phyloP scores from a whole-genome alignment of 2,113 vertebrate genomes.

The Girardinichthys multiradiatus region DNA sequence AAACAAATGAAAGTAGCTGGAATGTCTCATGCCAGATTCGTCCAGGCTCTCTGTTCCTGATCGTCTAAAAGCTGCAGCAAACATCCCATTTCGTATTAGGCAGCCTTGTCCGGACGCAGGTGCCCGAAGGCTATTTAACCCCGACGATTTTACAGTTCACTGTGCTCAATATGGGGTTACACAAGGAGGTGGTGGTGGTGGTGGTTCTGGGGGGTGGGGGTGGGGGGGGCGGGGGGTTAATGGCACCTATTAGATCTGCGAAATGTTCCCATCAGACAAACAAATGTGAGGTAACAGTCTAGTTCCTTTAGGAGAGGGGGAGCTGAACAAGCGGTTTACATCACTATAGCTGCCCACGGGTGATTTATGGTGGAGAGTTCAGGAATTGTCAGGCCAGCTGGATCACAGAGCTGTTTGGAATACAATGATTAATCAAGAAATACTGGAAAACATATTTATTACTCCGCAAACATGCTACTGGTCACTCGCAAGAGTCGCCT shows the following conservation, averaged over 20 bases:
- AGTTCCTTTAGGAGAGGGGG: slow-evolving; percentile 35
- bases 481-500: not conserved
- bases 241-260: slow-evolving; percentile 52
- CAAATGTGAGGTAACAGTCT: slow-evolving; percentile 49
- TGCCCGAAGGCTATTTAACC: slow-evolving; percentile 31
- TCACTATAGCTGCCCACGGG: too few species aligned
- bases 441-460: slow-evolving; percentile 21
- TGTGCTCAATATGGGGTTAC: slow-evolving; percentile 21
- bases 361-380: slow-evolving; percentile 50
- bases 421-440: slow-evolving; percentile 22
- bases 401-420: slow-evolving; percentile 35
- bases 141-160: not conserved
- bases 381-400: slow-evolving; percentile 33
- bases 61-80: not conserved
- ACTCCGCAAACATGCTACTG: too few species aligned
- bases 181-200: slow-evolving; percentile 13
- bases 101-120: not conserved
- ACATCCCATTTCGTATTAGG: not conserved
- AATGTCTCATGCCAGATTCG: slow-evolving; percentile 50
- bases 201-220: slow-evolving; percentile 4
- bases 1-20: slow-evolving; percentile 71
- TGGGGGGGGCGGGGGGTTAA: slow-evolving; percentile 35
- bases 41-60: slow-evolving; percentile 34
- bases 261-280: slow-evolving; percentile 60
- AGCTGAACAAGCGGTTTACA: too few species aligned